A percentile compares a stretch with the other conserved stretches of the same genome.
Evolutionary conservation across 1,140 invertebrate genomes (phyloP).

Genomic region (Thaumetopoea pityocampa): DNA sequence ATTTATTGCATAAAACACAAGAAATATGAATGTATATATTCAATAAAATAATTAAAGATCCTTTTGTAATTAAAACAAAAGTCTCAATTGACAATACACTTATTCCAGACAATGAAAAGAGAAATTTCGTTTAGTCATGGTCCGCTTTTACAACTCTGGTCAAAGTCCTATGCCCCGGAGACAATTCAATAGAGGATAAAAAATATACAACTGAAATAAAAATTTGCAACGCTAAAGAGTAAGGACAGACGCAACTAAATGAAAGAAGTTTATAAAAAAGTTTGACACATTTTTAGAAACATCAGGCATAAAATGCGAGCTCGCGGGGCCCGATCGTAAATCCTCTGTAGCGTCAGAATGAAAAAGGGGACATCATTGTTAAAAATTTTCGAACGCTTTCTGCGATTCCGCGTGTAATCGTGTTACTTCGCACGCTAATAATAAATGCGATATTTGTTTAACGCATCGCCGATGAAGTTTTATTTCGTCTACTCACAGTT

Average conservation of each 20-base stretch:
- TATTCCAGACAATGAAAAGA: conserved; percentile 33
- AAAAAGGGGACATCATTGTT: conserved; percentile 73
- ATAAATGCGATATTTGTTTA: conserved; percentile 28
- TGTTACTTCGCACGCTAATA: conserved; percentile 44
- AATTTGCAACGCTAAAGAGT: conserved; percentile 59
- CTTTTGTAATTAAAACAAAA: too few species aligned
- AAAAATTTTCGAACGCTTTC: conserved; percentile 65
- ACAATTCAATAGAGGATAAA: conserved; percentile 68
- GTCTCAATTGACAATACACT: too few species aligned
- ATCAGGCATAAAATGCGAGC: conserved; percentile 66
- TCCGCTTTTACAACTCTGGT: conserved; percentile 44
- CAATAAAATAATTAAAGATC: too few species aligned
- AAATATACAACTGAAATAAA: conserved; percentile 67
- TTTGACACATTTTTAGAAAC: conserved; percentile 75
- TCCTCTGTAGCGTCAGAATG: conserved; percentile 70
- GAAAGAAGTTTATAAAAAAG: conserved; percentile 74
- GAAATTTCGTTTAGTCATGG: conserved; percentile 51
- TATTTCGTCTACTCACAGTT: too few species aligned
- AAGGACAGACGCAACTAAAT: conserved; percentile 69
- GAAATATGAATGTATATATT: too few species aligned
- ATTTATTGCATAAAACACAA: too few species aligned
- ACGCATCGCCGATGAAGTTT: too few species aligned
- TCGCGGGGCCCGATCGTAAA: conserved; percentile 61
- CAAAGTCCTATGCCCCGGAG: conserved; percentile 50
- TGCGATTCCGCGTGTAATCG: conserved; percentile 56